Conservation (phyloP, 2,888 invertebrate genomes). For the Chloroclystis v-ata region DNA sequence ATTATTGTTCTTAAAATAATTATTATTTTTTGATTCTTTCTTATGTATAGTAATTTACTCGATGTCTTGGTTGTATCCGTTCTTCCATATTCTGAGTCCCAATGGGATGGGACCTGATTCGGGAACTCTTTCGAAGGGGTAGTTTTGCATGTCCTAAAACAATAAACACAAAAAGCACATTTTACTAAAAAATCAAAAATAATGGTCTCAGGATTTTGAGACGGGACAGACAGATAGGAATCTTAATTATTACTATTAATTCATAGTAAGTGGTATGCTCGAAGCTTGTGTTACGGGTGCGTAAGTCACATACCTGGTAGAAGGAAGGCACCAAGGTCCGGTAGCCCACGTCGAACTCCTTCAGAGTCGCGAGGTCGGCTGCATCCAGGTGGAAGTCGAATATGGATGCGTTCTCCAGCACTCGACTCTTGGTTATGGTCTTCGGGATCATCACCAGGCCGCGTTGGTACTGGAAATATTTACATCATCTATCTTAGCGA, state of each 20-base stretch:
- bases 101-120: not conserved
- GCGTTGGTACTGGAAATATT: slow-evolving; percentile 48
- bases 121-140: slow-evolving; percentile 6
- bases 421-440: slow-evolving; percentile 44
- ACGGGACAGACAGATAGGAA: too few species aligned
- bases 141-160: slow-evolving; percentile 6
- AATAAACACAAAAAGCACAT: not conserved
- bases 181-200: too few species aligned
- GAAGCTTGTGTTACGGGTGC: too few species aligned
- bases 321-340: slow-evolving; percentile 43
- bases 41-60: not conserved
- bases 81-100: slow-evolving; percentile 2
- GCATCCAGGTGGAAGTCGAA: slow-evolving; percentile 54
- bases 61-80: slow-evolving; percentile 3
- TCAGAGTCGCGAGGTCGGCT: slow-evolving; percentile 40
- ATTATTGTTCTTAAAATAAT: too few species aligned
- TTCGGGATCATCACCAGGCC: slow-evolving; percentile 52
- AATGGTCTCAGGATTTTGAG: too few species aligned
- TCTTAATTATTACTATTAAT: too few species aligned
- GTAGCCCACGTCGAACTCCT: slow-evolving; percentile 51
- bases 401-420: slow-evolving; percentile 53
- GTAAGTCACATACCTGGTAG: slow-evolving; percentile 43
- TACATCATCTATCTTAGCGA: not conserved
- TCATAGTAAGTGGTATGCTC: too few species aligned
- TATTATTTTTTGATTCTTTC: too few species aligned